Conservation (phyloP, 30 jellyfish, hydroid and myxozoan species). For the Aurelia aurita complex sp. Pacific region DNA sequence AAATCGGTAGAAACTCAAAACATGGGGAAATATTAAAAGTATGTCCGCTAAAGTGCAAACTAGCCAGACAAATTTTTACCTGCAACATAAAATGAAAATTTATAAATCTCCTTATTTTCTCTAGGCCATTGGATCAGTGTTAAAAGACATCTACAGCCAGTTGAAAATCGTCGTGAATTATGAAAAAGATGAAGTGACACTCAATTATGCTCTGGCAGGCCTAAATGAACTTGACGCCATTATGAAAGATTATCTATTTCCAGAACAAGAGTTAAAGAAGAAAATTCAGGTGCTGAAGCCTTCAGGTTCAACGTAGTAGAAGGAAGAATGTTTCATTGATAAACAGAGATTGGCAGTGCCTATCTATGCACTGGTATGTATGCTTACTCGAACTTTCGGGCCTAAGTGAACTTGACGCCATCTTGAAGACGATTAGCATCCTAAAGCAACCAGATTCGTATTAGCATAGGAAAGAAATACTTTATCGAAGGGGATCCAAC, state of each 20-base stretch:
- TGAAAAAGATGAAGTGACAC: constrained; percentile 60
- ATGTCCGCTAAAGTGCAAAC: too few species aligned
- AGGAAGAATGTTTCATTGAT: background rate
- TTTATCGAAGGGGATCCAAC: too few species aligned
- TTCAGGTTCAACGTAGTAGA: background rate
- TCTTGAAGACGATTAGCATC: background rate
- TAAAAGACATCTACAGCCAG: constrained; percentile 66
- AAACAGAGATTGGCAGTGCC: background rate
- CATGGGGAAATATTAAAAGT: too few species aligned
- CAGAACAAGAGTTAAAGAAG: constrained; percentile 41
- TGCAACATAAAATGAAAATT: background rate
- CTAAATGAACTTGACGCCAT: constrained; percentile 66
- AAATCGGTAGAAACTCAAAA: too few species aligned
- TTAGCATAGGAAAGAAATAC: too few species aligned
- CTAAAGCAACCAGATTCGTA: background rate
- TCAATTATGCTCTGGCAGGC: constrained; percentile 54
- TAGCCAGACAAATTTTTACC: too few species aligned
- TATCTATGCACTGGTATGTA: too few species aligned
- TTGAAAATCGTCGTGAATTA: constrained; percentile 29
- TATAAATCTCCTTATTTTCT: background rate
- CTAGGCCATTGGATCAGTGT: constrained; percentile 59
- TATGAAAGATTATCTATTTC: constrained; percentile 54
- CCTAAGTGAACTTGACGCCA: too few species aligned
- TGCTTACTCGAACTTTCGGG: too few species aligned
- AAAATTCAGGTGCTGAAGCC: constrained; percentile 45